Percentiles rank a stretch among this genome's conserved stretches.
Conservation (phyloP, 2,113 vertebrate genomes). For the Tricholaema leucomelas region DNA sequence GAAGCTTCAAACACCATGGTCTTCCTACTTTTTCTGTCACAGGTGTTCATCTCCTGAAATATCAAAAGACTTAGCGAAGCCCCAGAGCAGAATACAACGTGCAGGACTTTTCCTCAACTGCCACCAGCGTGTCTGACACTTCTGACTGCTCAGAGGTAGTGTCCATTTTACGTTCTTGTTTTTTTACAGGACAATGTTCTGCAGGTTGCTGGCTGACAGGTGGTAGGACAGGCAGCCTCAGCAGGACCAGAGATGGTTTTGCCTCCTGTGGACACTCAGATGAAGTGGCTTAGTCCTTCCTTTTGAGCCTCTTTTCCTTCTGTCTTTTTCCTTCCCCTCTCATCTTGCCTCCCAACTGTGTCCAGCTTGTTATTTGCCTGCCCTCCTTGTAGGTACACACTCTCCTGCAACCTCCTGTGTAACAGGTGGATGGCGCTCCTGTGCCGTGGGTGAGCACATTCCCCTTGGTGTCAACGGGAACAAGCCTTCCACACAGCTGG, state of each 20-base stretch:
- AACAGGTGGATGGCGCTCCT: neutral
- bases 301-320: neutral
- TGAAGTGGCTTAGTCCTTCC: neutral
- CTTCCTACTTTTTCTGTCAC: neutral
- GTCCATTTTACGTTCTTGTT: neutral
- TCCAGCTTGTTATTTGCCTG: neutral
- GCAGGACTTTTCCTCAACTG: neutral
- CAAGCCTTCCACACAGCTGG: neutral
- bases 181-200: neutral
- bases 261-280: neutral
- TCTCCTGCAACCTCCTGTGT: neutral
- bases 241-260: neutral
- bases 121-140: neutral
- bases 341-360: neutral
- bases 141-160: neutral
- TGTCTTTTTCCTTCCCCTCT: neutral
- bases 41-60: neutral
- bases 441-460: neutral
- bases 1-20: neutral
- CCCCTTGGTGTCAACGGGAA: neutral
- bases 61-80: neutral
- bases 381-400: fast-evolving
- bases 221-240: neutral
- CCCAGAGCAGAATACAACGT: neutral
- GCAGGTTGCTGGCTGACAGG: neutral